A percentile compares a stretch with the other conserved stretches of the same genome.
These are phyloP conservation scores for Pangasius sanitwongsei DNA, from an alignment of 2,797 vertebrate species.

Conservation along the genomic window DNA sequence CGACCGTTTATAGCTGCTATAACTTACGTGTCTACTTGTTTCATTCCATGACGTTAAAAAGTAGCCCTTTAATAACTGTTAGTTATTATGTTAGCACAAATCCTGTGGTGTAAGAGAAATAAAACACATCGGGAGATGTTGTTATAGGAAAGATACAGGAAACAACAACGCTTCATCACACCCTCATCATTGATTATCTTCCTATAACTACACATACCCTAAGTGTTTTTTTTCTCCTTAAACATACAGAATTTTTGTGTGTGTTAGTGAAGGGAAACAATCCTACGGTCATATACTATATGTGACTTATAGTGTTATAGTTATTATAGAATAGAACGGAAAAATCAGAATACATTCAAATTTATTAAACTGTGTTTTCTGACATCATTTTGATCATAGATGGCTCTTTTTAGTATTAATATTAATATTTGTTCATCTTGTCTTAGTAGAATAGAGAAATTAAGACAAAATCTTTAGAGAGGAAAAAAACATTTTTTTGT, in stretches of 20 bases:
- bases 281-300: background rate
- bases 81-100: background rate
- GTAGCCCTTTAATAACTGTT: too few relatives aligned
- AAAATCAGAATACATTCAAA: background rate
- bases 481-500: background rate
- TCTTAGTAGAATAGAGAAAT: background rate
- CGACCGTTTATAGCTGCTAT: too few relatives aligned
- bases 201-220: background rate
- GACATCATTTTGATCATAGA: background rate
- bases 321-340: background rate
- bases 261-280: background rate
- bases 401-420: background rate
- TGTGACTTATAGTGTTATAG: background rate
- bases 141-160: background rate
- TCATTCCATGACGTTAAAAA: too few relatives aligned
- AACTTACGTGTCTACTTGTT: too few relatives aligned
- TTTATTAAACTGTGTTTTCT: background rate
- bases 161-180: too few relatives aligned
- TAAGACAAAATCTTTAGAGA: background rate
- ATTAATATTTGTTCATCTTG: background rate
- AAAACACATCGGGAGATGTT: background rate
- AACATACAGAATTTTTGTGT: background rate
- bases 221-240: background rate
- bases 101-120: background rate
- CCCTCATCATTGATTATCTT: background rate